Base-by-base conservation (phyloP, 2,113 vertebrate species). In the Amazona guildingii region DNA sequence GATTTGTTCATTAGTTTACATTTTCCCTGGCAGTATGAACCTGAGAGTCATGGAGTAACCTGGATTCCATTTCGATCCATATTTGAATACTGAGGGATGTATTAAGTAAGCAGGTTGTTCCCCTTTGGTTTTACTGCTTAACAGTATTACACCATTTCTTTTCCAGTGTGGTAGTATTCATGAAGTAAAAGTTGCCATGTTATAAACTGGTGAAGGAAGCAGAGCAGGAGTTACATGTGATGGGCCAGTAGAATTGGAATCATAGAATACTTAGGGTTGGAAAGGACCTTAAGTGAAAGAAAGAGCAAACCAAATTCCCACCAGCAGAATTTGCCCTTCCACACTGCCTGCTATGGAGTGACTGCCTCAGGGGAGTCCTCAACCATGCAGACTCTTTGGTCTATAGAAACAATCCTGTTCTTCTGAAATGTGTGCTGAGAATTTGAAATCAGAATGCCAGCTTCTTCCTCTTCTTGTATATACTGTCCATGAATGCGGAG, bases 131-230 rank as follows among this genome's bases (percentile, higher is more conserved):
- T 63, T 62, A n/a, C 54, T 59, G 67, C 51, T 72, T 48, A 29
- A 6, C 0, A 1, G 8, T 57, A n/a, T 54, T 13, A 17, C 31
- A 74, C 48, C 1, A 0, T 43, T 59, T 25, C n/a, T 44, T 48
- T 85, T 74, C 49, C 68, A 48, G 2, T 3, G 33, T 72, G 55
- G 2, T 59, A 9, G 1, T 11, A 12, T 23, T 61, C 48, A 23
- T 4, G 17, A 35, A 43, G 4, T 63, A 49, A 20, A 88, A 72
- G 7, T 35, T 23, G 23, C 76, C 2, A 0, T 31, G 1, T 37
- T 44, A 29, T 6, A 21, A 90, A 63, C 28, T 46, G 41, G 51
- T 25, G 18, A 33, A 51, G 18, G 57, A 59, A 86, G 43, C 61
- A 81, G 54, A 70, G 51, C 31, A 54, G 54, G 68, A 28, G 52